Conservation (phyloP, 1,140 invertebrate genomes). For the Aphis craccivora region DNA sequence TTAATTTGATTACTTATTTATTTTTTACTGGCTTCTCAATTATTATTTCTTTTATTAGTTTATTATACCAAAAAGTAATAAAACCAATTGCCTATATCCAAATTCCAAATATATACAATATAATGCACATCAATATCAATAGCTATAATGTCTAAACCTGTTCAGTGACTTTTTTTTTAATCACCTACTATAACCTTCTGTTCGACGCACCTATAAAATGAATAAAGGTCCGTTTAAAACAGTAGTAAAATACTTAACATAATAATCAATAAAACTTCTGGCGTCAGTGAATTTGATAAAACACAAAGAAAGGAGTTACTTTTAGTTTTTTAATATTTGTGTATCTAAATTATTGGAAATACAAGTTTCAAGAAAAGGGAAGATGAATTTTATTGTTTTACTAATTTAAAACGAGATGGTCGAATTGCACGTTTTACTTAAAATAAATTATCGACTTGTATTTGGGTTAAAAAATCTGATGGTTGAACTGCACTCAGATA, state of each 20-base stretch:
- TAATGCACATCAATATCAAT: slow-evolving; percentile 30
- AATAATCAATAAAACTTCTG: slow-evolving; percentile 40
- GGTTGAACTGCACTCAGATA: too few species aligned
- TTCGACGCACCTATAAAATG: slow-evolving; percentile 16
- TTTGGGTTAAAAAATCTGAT: too few species aligned
- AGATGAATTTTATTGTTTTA: not conserved
- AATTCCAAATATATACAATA: not conserved
- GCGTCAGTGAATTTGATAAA: not conserved
- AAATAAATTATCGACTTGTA: too few species aligned
- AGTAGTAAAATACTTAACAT: slow-evolving; percentile 35
- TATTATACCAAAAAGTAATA: slow-evolving; percentile 45
- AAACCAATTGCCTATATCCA: slow-evolving; percentile 35
- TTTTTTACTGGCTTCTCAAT: slow-evolving; percentile 4
- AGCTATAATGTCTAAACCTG: slow-evolving; percentile 27
- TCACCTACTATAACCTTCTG: slow-evolving; percentile 46
- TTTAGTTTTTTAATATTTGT: not conserved
- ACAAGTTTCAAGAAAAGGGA: not conserved
- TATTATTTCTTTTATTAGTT: slow-evolving; percentile 35
- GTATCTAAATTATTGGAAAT: not conserved
- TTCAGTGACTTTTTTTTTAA: slow-evolving; percentile 45
- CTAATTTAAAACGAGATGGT: too few species aligned
- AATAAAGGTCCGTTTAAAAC: slow-evolving; percentile 42
- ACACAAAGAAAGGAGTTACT: not conserved
- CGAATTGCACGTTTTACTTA: too few species aligned
- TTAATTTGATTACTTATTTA: slow-evolving; percentile 29